Evolutionary conservation across 2,113 vertebrate species (phyloP).

Genomic region (Psilopsiagon aurifrons): DNA sequence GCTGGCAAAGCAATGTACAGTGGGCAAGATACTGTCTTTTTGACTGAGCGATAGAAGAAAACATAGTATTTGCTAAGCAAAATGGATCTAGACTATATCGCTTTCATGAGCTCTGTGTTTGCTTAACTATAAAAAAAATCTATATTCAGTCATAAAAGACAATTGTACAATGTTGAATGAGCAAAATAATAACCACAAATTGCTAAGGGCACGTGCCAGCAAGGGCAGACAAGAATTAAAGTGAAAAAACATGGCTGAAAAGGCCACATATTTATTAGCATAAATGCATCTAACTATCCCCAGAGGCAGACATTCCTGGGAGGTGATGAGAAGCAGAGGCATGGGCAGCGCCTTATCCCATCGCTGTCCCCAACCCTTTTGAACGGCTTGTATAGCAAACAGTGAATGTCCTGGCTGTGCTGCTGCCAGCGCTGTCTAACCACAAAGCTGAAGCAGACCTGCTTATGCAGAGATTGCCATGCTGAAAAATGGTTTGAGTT

Average conservation of each 20-base stretch:
- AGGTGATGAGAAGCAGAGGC: not conserved
- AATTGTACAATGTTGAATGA: not conserved
- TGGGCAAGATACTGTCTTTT: not conserved
- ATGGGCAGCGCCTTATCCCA: not conserved
- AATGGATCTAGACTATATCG: not conserved
- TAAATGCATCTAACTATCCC: conserved; percentile 32
- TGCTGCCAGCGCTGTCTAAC: not conserved
- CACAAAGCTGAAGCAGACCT: not conserved
- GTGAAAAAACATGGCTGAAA: not conserved
- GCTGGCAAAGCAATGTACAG: not conserved
- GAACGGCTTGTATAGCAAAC: not conserved
- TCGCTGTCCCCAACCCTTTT: not conserved
- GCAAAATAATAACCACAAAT: conserved; percentile 5
- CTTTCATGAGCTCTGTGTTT: not conserved
- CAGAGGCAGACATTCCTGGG: not conserved
- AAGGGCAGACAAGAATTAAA: not conserved
- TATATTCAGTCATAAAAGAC: not conserved
- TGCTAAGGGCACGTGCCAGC: not conserved
- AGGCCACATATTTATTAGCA: conserved; percentile 1
- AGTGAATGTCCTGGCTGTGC: not conserved
- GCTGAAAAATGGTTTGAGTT: not conserved
- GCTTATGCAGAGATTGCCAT: not conserved
- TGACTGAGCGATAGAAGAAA: not conserved
- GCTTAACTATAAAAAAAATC: not conserved
- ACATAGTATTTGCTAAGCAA: not conserved